These are phyloP conservation scores for Drosophila ogumai DNA, from an alignment of 1,140 invertebrate species.

Conservation along the genomic window DNA sequence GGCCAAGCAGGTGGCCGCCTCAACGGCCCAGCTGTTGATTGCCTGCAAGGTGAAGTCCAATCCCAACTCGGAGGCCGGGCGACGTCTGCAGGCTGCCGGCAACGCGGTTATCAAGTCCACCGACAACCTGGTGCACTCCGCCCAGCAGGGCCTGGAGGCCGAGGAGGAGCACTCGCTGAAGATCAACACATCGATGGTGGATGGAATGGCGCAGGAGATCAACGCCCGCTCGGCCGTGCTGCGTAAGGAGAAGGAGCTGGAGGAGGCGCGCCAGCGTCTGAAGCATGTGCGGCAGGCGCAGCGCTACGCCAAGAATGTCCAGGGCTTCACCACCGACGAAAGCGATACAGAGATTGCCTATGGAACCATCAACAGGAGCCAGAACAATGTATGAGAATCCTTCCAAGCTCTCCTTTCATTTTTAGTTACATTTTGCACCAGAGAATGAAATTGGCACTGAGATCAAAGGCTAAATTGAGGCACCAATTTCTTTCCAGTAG, in stretches of 20 bases:
- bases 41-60: constrained; percentile 99
- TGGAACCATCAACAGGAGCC: constrained; percentile 72
- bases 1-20: constrained; percentile 98
- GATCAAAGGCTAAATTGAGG: constrained; percentile 41
- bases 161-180: constrained; percentile 96
- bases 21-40: constrained; percentile 98
- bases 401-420: constrained; percentile 6
- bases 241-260: constrained; percentile 96
- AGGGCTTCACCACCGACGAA: constrained; percentile 87
- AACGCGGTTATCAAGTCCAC: constrained; percentile 99
- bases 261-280: constrained; percentile 95
- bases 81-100: constrained; percentile 96
- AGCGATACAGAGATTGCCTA: constrained; percentile 86
- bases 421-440: constrained; percentile 47
- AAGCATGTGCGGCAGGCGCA: constrained; percentile 94
- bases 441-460: constrained; percentile 61
- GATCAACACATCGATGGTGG: constrained; percentile 96
- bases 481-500: constrained; percentile 26
- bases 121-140: constrained; percentile 97
- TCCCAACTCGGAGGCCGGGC: constrained; percentile 96
- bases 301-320: constrained; percentile 89
- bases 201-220: constrained; percentile 96
- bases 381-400: constrained; percentile 80
- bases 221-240: constrained; percentile 94
- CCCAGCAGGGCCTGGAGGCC: constrained; percentile 95